phyloP scores from a whole-genome alignment of 2,797 vertebrate species.

The Amniataba percoides region DNA sequence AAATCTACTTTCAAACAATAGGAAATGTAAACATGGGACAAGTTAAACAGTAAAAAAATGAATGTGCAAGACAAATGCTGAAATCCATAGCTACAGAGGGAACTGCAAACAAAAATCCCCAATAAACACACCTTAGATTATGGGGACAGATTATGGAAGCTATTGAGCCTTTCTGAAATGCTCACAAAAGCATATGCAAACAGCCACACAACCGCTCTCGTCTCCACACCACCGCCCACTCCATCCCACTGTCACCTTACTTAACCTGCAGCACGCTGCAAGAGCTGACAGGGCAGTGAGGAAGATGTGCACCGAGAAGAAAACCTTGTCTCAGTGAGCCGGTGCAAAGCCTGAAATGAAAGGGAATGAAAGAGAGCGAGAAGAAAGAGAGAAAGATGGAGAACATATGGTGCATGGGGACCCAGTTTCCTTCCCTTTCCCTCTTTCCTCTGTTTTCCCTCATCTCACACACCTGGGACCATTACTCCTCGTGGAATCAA shows the following conservation, averaged over 20 bases:
- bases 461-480: constrained; percentile 67
- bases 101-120: constrained; percentile 22
- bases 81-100: constrained; percentile 23
- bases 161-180: constrained; percentile 26
- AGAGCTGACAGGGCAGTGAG: constrained; percentile 3
- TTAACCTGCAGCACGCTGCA: constrained; percentile 43
- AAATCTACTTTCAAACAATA: constrained; percentile 29
- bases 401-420: constrained; percentile 64
- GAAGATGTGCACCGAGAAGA: constrained; percentile 27
- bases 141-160: constrained; percentile 17
- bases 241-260: constrained; percentile 42
- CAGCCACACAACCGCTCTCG: constrained; percentile 22
- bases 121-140: constrained; percentile 28
- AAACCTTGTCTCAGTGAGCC: constrained; percentile 26
- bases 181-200: constrained; percentile 56
- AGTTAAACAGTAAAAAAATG: constrained; percentile 9
- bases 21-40: constrained; percentile 5
- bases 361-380: constrained; percentile 42
- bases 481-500: constrained; percentile 65
- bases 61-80: constrained; percentile 14
- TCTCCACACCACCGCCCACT: constrained; percentile 37
- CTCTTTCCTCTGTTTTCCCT: constrained; percentile 50
- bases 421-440: constrained; percentile 58
- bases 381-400: constrained; percentile 42
- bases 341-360: constrained; percentile 40